These are phyloP conservation scores for Panthera tigris DNA, from an alignment of 2,113 vertebrate genomes.

Conservation along the genomic window DNA sequence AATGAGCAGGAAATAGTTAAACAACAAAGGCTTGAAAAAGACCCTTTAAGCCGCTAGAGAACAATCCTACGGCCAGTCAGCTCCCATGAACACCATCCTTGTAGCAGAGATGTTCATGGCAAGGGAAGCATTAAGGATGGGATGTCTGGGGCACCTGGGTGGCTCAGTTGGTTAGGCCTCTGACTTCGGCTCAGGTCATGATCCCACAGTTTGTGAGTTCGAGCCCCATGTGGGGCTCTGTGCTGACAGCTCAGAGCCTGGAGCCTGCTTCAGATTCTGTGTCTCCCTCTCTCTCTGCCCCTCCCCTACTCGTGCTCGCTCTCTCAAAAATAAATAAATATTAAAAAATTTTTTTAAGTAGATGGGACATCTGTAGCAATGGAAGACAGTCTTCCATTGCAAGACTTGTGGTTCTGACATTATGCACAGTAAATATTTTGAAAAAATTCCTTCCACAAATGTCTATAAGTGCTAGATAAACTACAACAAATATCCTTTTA, in stretches of 20 bases:
- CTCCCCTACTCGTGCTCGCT: no score
- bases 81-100: not conserved
- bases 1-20: constrained; percentile 51
- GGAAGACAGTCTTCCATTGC: not conserved
- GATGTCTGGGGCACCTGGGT: not conserved
- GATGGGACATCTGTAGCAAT: not conserved
- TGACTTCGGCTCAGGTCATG: no score
- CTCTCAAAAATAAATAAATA: no score
- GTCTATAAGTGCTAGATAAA: not conserved
- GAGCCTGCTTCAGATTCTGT: no score
- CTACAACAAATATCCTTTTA: not conserved
- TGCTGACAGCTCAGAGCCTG: no score
- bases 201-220: no score
- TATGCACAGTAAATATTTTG: not conserved
- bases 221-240: no score
- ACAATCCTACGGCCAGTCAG: not conserved
- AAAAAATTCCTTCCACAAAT: not conserved
- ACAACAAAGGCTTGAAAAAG: not conserved
- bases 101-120: not conserved
- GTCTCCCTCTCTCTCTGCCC: no score
- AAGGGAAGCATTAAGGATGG: not conserved
- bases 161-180: no score
- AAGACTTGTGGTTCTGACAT: not conserved
- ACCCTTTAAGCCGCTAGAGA: not conserved
- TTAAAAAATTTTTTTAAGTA: no score